A percentile compares a stretch with the other conserved stretches of the same genome.
Conservation (phyloP, 2,113 vertebrate genomes). For the Dasyprocta punctata region DNA sequence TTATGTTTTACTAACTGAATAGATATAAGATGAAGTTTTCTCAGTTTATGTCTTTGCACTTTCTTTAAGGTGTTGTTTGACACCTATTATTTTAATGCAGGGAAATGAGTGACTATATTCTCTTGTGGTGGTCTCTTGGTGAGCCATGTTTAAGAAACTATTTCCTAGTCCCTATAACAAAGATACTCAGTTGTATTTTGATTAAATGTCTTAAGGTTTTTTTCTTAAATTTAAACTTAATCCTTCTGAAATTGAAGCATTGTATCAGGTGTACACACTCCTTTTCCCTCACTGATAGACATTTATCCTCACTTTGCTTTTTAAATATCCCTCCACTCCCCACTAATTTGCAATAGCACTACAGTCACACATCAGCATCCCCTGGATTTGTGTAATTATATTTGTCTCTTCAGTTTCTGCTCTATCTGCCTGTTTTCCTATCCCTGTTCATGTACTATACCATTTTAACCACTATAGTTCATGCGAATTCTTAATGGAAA, state of each 20-base stretch:
- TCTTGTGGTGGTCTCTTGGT: background rate
- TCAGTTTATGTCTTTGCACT: background rate
- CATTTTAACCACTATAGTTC: background rate
- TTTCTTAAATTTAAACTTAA: slow-evolving; percentile 20
- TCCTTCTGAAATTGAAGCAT: background rate
- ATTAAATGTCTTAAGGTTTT: background rate
- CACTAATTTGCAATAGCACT: background rate
- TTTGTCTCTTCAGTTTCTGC: background rate
- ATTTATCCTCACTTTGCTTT: background rate
- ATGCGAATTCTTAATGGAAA: background rate
- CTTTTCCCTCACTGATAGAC: background rate
- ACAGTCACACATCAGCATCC: background rate
- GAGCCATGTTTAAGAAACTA: background rate
- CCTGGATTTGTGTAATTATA: background rate
- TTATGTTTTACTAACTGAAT: background rate
- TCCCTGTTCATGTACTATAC: background rate
- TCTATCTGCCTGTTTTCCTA: background rate
- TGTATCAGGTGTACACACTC: background rate
- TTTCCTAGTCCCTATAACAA: background rate
- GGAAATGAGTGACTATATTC: background rate
- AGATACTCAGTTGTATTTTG: background rate
- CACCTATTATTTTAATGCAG: background rate
- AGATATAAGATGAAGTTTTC: background rate
- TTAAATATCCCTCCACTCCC: background rate
- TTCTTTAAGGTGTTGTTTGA: background rate